Percentiles rank a stretch among this genome's conserved stretches.
These are phyloP conservation scores for Trochalopteron elliotii DNA, from an alignment of 2,113 vertebrate genomes.

Conservation along the genomic window DNA sequence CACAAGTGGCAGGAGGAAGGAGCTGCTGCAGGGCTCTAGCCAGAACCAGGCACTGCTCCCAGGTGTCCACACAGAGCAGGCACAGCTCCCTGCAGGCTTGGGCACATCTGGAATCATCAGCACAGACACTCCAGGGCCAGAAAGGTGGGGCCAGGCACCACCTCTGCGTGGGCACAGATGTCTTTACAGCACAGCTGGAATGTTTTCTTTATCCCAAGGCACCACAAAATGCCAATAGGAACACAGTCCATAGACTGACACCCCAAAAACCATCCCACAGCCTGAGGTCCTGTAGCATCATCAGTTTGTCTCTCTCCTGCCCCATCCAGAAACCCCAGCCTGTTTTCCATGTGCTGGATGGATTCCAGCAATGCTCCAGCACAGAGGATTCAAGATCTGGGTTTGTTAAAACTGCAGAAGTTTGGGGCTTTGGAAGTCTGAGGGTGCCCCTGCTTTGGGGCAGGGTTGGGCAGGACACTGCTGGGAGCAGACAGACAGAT, in stretches of 20 bases:
- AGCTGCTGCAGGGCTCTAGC: too few relatives aligned
- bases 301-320: background rate
- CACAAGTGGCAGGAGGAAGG: background rate
- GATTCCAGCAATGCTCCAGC: background rate
- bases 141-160: rapidly evolving
- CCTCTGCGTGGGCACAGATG: rapidly evolving
- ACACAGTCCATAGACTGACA: rapidly evolving
- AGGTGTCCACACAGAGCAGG: rapidly evolving
- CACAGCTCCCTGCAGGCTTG: background rate
- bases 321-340: background rate
- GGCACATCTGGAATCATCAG: background rate
- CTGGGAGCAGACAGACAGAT: background rate
- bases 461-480: background rate
- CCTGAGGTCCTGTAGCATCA: background rate
- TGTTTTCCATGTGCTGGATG: rapidly evolving
- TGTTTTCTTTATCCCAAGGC: background rate
- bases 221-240: rapidly evolving
- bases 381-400: background rate
- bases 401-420: background rate
- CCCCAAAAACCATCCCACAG: too few relatives aligned
- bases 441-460: background rate
- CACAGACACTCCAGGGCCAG: background rate
- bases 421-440: background rate
- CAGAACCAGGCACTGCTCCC: background rate
- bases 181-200: background rate